A percentile compares a stretch with the other conserved stretches of the same genome.
phyloP scores from a whole-genome alignment of 2,888 invertebrate species.

The Brachyptera risi region DNA sequence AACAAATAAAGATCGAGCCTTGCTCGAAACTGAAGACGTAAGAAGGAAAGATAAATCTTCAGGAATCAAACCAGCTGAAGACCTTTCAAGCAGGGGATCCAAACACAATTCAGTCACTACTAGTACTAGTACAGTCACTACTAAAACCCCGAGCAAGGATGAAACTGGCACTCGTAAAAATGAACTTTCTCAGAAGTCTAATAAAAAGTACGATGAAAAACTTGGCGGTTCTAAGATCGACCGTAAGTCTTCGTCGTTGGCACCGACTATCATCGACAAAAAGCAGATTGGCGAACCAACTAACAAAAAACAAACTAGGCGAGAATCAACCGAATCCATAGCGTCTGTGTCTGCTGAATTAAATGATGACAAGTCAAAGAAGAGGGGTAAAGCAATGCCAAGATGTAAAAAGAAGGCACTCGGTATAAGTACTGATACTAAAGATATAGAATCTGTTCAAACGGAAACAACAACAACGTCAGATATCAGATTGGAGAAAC shows the following conservation, averaged over 20 bases:
- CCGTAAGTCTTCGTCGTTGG: background rate
- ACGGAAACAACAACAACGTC: too few species aligned
- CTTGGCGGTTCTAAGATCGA: background rate
- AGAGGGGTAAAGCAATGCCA: constrained; percentile 51
- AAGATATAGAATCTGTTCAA: too few species aligned
- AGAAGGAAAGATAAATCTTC: background rate
- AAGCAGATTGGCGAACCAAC: background rate
- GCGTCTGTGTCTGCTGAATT: background rate
- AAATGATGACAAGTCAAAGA: constrained; percentile 35
- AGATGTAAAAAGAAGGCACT: constrained; percentile 42
- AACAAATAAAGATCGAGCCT: background rate
- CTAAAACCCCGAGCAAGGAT: too few species aligned
- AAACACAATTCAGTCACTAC: constrained; percentile 3
- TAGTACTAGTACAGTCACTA: too few species aligned
- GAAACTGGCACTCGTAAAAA: too few species aligned
- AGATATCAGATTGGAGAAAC: too few species aligned
- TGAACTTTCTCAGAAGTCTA: background rate
- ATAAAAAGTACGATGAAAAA: background rate
- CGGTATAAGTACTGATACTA: too few species aligned
- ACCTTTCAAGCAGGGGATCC: background rate
- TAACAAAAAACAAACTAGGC: background rate
- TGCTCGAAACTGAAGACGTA: background rate
- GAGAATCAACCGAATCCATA: constrained; percentile 2
- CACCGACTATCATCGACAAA: background rate
- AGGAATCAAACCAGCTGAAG: background rate